phyloP scores from a whole-genome alignment of 2,113 vertebrate genomes.

The Sus scrofa region T2T-Sscrofa CM000824.6:68739501-68740000 shows the following conservation, averaged over 20 bases:
- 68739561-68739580: background rate
- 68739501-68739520: background rate
- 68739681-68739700: background rate
- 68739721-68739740: slow-evolving; percentile 8
- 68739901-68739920: slow-evolving; percentile 82
- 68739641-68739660: background rate
- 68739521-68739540: background rate
- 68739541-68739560: background rate
- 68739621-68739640: background rate
- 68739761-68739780: slow-evolving; percentile 44
- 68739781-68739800: slow-evolving; percentile 58
- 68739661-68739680: background rate
- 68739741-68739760: slow-evolving; percentile 24
- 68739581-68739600: no score
- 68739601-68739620: rapidly evolving
- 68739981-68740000: slow-evolving; percentile 90
- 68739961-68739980: slow-evolving; percentile 88
- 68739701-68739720: background rate
- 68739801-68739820: slow-evolving; percentile 87
- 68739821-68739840: slow-evolving; percentile 90
- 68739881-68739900: slow-evolving; percentile 87
- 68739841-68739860: slow-evolving; percentile 93
- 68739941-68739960: slow-evolving; percentile 89
- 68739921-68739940: slow-evolving; percentile 92
- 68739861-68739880: slow-evolving; percentile 92